phyloP scores from a whole-genome alignment of 1,140 invertebrate genomes.

The Aphidius ervi region DNA sequence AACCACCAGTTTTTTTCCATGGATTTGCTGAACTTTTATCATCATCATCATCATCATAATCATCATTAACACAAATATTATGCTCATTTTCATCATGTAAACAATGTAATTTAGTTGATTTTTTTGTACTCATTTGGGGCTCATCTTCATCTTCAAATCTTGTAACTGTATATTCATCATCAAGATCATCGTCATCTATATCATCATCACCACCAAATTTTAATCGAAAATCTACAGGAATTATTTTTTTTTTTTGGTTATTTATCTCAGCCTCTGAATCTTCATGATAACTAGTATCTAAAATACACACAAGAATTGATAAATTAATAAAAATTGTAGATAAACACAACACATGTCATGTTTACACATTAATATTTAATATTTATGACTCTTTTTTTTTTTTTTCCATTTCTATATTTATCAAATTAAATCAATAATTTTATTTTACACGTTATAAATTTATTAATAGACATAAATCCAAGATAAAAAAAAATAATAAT shows the following conservation, averaged over 20 bases:
- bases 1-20: constrained; percentile 58
- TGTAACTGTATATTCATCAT: constrained; percentile 41
- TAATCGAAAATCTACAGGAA: constrained; percentile 46
- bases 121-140: constrained; percentile 27
- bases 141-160: constrained; percentile 43
- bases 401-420: too few species aligned
- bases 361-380: too few species aligned
- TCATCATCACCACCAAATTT: constrained; percentile 41
- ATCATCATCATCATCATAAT: constrained; percentile 34
- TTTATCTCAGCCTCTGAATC: too few species aligned
- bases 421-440: too few species aligned
- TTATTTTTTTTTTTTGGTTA: constrained; percentile 33
- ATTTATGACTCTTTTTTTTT: too few species aligned
- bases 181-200: constrained; percentile 46
- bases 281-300: constrained; percentile 21
- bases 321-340: too few species aligned
- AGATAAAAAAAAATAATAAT: too few species aligned
- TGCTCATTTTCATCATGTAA: neutral
- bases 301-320: neutral
- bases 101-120: neutral
- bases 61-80: constrained; percentile 27
- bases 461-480: too few species aligned
- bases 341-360: too few species aligned
- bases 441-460: too few species aligned
- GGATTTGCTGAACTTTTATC: constrained; percentile 56